These are phyloP conservation scores for Actenoides hombroni DNA, from an alignment of 2,113 vertebrate species.

Conservation along the genomic window DNA sequence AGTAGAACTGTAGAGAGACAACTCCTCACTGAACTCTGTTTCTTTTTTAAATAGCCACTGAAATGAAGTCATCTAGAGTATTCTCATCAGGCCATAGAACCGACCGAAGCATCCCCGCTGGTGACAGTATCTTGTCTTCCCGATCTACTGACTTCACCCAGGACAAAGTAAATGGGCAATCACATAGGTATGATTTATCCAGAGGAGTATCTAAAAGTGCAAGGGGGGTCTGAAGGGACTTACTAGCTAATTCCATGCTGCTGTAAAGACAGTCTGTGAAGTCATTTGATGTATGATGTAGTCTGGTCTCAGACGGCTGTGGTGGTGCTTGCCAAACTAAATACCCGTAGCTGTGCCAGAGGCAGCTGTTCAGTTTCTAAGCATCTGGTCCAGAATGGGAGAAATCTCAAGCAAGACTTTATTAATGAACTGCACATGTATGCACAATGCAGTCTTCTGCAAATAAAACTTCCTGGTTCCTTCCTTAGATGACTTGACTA, in stretches of 20 bases:
- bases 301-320: constrained; percentile 30
- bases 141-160: not conserved
- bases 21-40: not conserved
- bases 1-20: not conserved
- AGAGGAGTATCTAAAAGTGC: not conserved
- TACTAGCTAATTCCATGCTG: constrained; percentile 23
- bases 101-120: not conserved
- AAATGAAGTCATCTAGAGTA: constrained; percentile 27
- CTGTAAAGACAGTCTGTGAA: constrained; percentile 47
- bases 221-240: not conserved
- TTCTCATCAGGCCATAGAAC: constrained; percentile 6
- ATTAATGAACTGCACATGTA: constrained; percentile 43
- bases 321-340: constrained; percentile 49
- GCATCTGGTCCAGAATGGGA: constrained; percentile 46
- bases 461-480: constrained; percentile 14
- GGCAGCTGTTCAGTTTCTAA: constrained; percentile 46
- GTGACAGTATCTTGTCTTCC: not conserved
- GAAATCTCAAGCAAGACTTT: constrained; percentile 8
- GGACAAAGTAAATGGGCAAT: constrained; percentile 17
- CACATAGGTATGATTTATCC: constrained; percentile 67
- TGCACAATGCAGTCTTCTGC: not conserved
- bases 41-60: constrained; percentile 30
- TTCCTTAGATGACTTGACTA: not conserved
- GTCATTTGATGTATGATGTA: constrained; percentile 43
- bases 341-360: constrained; percentile 53